Evolutionary conservation across 2,797 vertebrate genomes (phyloP).

Genomic region (Gymnothorax javanicus): DNA sequence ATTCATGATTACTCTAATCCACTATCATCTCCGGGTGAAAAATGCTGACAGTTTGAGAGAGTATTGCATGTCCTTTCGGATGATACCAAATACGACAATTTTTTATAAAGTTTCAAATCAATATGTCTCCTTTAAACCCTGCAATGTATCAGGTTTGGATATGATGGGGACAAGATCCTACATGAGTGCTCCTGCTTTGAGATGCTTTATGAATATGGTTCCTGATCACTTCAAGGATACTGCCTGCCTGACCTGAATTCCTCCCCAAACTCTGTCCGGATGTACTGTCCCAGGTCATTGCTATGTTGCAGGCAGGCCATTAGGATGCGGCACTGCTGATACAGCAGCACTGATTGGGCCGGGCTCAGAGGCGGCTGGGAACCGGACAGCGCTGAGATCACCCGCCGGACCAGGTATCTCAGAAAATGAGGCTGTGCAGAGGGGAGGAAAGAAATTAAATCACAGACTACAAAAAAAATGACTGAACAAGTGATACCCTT

Average conservation of each 20-base stretch:
- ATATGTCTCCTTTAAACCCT: neutral
- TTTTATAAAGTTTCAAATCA: too few species aligned
- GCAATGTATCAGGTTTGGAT: neutral
- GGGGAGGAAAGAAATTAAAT: constrained; percentile 12
- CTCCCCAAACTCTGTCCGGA: constrained; percentile 66
- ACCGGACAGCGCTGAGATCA: constrained; percentile 65
- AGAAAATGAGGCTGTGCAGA: constrained; percentile 69
- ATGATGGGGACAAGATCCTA: neutral
- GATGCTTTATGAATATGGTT: neutral
- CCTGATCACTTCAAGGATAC: neutral
- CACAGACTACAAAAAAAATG: neutral
- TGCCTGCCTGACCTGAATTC: constrained; percentile 75
- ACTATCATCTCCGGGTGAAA: too few species aligned
- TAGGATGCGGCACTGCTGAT: constrained; percentile 76
- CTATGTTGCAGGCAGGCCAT: constrained; percentile 73
- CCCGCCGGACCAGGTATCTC: constrained; percentile 64
- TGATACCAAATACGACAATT: too few species aligned
- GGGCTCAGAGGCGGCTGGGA: constrained; percentile 60
- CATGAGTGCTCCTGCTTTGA: neutral
- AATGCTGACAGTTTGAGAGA: too few species aligned
- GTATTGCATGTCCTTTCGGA: too few species aligned
- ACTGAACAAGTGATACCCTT: too few species aligned
- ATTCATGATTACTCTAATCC: too few species aligned
- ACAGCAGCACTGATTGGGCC: constrained; percentile 68
- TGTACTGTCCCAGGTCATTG: constrained; percentile 63